These are phyloP conservation scores for Drosophila paulistorum DNA, from an alignment of 1,140 invertebrate genomes.

Conservation along the genomic window DNA sequence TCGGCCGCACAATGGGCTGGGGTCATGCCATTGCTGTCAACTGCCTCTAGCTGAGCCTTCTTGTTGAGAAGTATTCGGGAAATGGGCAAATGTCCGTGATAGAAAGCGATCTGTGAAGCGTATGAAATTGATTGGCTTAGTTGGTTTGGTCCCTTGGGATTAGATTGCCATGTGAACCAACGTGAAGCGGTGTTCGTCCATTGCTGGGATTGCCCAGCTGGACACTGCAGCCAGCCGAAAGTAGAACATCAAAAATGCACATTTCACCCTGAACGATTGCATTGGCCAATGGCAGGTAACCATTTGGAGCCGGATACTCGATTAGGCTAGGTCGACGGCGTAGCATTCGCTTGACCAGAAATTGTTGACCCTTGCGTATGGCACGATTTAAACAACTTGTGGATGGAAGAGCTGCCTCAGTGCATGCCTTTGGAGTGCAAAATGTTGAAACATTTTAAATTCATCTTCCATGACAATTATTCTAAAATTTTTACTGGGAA, in stretches of 20 bases:
- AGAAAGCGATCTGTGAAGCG: constrained; percentile 66
- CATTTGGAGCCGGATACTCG: constrained; percentile 72
- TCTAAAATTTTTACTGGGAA: too few species aligned
- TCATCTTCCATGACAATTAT: too few species aligned
- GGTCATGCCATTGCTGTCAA: constrained; percentile 74
- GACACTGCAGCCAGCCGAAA: constrained; percentile 72
- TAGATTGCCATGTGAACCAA: constrained; percentile 10
- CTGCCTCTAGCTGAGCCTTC: constrained; percentile 68
- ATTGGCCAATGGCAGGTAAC: constrained; percentile 74
- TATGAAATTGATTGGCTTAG: not conserved
- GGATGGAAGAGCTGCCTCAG: constrained; percentile 59
- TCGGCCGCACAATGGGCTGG: constrained; percentile 76
- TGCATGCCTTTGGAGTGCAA: constrained; percentile 43
- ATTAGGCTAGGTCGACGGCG: constrained; percentile 70
- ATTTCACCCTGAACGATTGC: constrained; percentile 73
- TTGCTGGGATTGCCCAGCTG: constrained; percentile 67
- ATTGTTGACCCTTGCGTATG: constrained; percentile 77
- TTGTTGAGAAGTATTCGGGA: constrained; percentile 78
- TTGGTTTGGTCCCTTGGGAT: too few species aligned
- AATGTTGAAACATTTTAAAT: too few species aligned
- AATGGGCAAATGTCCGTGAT: constrained; percentile 69
- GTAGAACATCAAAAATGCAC: constrained; percentile 72
- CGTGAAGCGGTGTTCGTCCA: constrained; percentile 70
- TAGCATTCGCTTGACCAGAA: constrained; percentile 78
- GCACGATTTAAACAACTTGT: constrained; percentile 69